phyloP scores from a whole-genome alignment of 2,888 invertebrate species.

The Thyatira batis region DNA sequence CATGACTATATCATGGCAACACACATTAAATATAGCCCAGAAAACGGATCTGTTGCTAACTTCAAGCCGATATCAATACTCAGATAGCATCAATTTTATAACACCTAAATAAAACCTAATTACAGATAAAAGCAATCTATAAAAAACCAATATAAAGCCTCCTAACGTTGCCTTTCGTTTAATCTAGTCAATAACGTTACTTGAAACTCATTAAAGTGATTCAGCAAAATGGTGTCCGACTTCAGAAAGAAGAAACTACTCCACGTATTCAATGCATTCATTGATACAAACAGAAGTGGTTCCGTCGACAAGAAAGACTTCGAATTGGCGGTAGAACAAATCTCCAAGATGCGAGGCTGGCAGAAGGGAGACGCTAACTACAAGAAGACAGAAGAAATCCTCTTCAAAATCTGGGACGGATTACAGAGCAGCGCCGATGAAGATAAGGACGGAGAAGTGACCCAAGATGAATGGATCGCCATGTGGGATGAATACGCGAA shows the following conservation, averaged over 20 bases:
- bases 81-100: not conserved
- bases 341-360: constrained; percentile 91
- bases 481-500: constrained; percentile 93
- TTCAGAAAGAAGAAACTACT: constrained; percentile 94
- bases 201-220: constrained; percentile 11
- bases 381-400: constrained; percentile 86
- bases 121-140: constrained; percentile 18
- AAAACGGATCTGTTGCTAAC: constrained; percentile 2
- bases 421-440: constrained; percentile 90
- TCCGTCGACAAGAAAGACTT: constrained; percentile 94
- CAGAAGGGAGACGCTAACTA: constrained; percentile 86
- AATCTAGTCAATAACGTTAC: constrained; percentile 16
- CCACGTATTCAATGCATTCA: constrained; percentile 93
- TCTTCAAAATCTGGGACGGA: constrained; percentile 92
- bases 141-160: constrained; percentile 33
- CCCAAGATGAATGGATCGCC: constrained; percentile 92
- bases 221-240: constrained; percentile 86
- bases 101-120: constrained; percentile 1
- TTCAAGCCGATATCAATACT: constrained; percentile 7
- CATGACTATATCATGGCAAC: not conserved
- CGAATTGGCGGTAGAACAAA: constrained; percentile 91
- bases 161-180: not conserved
- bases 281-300: constrained; percentile 94
- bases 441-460: constrained; percentile 92
- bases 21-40: not conserved